phyloP scores from a whole-genome alignment of 1,140 invertebrate species.

The Bombus soroeensis region DNA sequence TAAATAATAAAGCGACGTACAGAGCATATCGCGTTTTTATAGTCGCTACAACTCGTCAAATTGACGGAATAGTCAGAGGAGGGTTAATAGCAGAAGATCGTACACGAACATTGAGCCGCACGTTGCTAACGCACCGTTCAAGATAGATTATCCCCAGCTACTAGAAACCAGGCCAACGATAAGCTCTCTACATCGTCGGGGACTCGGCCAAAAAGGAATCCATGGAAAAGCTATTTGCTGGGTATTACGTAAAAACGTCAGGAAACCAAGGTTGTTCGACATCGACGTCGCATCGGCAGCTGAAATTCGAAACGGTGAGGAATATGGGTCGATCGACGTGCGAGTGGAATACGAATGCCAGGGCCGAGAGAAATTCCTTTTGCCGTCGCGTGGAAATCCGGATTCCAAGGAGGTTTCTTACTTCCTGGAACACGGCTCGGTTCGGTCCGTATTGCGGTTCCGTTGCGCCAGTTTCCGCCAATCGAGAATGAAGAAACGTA shows the following conservation, averaged over 20 bases:
- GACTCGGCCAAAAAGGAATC: neutral
- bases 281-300: neutral
- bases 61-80: too few species aligned
- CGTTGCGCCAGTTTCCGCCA: conserved; percentile 62
- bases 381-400: neutral
- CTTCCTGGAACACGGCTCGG: conserved; percentile 8
- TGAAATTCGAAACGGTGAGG: neutral
- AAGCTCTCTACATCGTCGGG: too few species aligned
- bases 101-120: neutral
- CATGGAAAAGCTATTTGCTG: neutral
- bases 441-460: conserved; percentile 48
- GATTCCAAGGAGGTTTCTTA: neutral
- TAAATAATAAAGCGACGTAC: too few species aligned
- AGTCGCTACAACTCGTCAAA: too few species aligned
- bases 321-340: conserved; percentile 28
- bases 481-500: conserved; percentile 50
- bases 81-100: too few species aligned
- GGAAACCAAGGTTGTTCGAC: neutral
- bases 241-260: neutral
- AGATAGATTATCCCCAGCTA: neutral
- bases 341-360: neutral
- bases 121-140: too few species aligned
- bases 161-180: conserved; percentile 5
- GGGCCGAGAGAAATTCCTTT: conserved; percentile 10
- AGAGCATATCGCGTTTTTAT: too few species aligned